Evolutionary conservation across 2,113 vertebrate species (phyloP), one percentile per base, ranked within the genome.

Genomic region (Sebastes schlegelii): DNA sequence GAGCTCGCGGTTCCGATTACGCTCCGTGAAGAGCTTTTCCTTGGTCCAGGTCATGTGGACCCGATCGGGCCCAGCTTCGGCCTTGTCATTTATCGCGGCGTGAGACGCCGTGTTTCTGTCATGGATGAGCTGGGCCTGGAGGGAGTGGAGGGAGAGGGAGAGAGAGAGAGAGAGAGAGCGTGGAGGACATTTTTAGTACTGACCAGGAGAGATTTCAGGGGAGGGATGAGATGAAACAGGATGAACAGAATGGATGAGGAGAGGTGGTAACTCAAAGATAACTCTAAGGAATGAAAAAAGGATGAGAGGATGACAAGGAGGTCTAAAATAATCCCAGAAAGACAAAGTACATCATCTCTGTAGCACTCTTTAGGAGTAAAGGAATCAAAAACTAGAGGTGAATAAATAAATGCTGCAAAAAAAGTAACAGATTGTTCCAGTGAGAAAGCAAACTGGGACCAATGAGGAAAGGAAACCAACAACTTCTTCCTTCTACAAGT

Each of bases 31-130:
- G 64, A 98, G 92, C 86, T 98, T 99, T 79, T 99, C 98, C 94
- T 98, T 98, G 10, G 98, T 99, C 98, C 98, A 99, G 40, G 98
- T 99, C 98, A 99, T 99, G 52, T 99, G 98, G 57, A 98, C 96
- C 52, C 93, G 96, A 16, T 99, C 98, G 0, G 96, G 96, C 0
- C 85, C 73, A 7, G 88, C 61, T 11, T 95, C 85, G 0, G 93
- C 81, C 76, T 95, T 95, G 75, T 95, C 94, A 1, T 93, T 94
- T 1, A 92, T 70, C 0, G 94, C 19, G 0, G 95, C 91, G 19
- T 95, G 97, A 0, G 97, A 96, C 0, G 97, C 97, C 0, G 97
- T 99, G 92, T 99, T 99, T 90, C 96, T 95, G 93, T 99, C 98
- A 0, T 99, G 98, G 88, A 99, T 98, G 49, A 99, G 95, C 89